phyloP scores from a whole-genome alignment of 2,888 invertebrate species.

The Cantharis rustica region DNA sequence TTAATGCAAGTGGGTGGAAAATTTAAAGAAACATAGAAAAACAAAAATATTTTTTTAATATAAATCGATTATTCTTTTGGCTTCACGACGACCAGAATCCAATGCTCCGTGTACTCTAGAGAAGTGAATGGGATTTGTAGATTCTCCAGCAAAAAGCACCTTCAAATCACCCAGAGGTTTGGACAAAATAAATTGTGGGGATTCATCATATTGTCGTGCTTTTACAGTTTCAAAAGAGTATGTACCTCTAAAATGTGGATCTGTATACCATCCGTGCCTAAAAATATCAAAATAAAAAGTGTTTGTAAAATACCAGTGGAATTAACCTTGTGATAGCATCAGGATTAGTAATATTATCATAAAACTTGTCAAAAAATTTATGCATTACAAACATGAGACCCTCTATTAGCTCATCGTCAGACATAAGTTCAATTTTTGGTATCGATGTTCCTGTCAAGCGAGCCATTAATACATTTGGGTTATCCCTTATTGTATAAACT shows the following conservation, averaged over 20 bases:
- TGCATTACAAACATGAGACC: conserved; percentile 50
- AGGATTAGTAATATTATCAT: not conserved
- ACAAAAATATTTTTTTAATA: too few relatives aligned
- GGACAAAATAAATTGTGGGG: conserved; percentile 7
- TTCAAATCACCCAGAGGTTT: conserved; percentile 17
- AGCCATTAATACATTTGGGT: conserved; percentile 65
- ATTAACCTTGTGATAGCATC: not conserved
- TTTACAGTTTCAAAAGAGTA: conserved; percentile 34
- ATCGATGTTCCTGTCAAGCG: conserved; percentile 71
- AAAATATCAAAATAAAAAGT: conserved; percentile 22
- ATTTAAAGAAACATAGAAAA: too few relatives aligned
- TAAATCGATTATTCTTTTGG: too few relatives aligned
- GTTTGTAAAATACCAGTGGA: not conserved
- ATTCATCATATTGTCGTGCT: conserved; percentile 14
- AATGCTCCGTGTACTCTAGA: conserved; percentile 58
- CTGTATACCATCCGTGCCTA: conserved; percentile 70
- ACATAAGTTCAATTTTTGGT: conserved; percentile 63
- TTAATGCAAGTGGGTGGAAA: too few relatives aligned
- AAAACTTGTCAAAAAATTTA: not conserved
- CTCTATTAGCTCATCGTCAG: conserved; percentile 59
- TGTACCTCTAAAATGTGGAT: conserved; percentile 62
- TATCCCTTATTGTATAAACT: conserved; percentile 64
- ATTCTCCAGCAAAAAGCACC: conserved; percentile 62
- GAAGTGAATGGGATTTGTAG: conserved; percentile 52
- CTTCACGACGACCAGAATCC: conserved; percentile 56